Conservation (phyloP, 2,113 vertebrate species). For the Pleuronectes platessa region DNA sequence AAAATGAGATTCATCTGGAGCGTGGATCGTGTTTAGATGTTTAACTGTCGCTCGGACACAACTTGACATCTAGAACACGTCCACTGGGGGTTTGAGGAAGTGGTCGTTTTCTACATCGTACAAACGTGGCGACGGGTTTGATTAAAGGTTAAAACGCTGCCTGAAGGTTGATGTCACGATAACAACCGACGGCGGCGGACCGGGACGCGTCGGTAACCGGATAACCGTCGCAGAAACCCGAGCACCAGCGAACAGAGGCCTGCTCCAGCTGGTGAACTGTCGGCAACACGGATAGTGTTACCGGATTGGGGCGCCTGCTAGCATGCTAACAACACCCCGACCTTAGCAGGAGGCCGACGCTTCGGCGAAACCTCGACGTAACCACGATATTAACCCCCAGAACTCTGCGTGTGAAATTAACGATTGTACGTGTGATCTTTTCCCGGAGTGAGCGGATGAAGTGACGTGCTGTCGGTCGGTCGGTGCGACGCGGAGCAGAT, state of each 20-base stretch:
- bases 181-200: not conserved
- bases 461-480: not conserved
- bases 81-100: not conserved
- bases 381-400: fast-evolving
- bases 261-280: conserved; percentile 41
- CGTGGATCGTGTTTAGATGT: too few relatives aligned
- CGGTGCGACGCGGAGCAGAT: conserved; percentile 7
- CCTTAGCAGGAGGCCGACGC: conserved; percentile 9
- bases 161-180: not conserved
- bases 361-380: too few relatives aligned
- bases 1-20: too few relatives aligned
- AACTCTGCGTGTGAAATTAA: too few relatives aligned
- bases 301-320: conserved; percentile 27
- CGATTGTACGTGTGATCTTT: too few relatives aligned
- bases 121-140: not conserved
- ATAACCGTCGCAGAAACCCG: conserved; percentile 20
- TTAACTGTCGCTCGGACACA: not conserved
- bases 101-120: not conserved
- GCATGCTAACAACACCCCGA: conserved; percentile 36
- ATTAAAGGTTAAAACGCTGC: not conserved
- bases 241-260: conserved; percentile 58
- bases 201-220: not conserved
- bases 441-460: fast-evolving
- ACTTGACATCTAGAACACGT: not conserved
- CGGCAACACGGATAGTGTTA: conserved; percentile 12